Evolutionary conservation across 2,113 vertebrate species (phyloP), one percentile per base, ranked within the genome.

Genomic region (Anhinga rufa): DNA sequence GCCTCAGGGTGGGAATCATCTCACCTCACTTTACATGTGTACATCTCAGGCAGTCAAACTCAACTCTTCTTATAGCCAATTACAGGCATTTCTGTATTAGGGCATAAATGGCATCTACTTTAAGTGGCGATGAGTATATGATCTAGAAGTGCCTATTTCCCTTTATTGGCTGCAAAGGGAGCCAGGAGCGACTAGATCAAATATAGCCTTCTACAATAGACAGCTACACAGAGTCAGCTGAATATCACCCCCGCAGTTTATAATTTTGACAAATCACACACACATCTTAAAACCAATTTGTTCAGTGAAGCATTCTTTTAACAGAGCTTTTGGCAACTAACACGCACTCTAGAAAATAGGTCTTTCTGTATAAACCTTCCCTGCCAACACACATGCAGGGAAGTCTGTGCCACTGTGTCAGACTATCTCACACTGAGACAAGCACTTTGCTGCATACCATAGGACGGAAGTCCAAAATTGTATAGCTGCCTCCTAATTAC

Each of bases 241-340:
- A 88, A 42, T 69, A 77, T 95, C 82, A 88, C 82, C 46, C 66
- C 88, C 70, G 2, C 62, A 60, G 79, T 93, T 95, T 70, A 82
- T 83, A 93, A 92, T 91, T 96, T 88, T 93, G 69, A 93, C 64
- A 89, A 96, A 94, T 91, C 49, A 62, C 49, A 86, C 69, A 75
- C 38, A 58, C 3, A 0, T 76, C 81, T 91, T 85, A 77, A 94
- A 82, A n/a, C 18, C 2, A 66, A 54, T 82, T 94, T 86, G 40
- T 68, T 79, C 86, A 61, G 66, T 34, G 32, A 54, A 90, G 46
- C 34, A 42, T 79, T 69, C 31, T 91, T 87, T 91, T 85, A 93
- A 65, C 64, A 84, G 82, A 87, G 81, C 34, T 44, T 89, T 85
- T 79, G 78, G 70, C 79, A 94, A 60, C 26, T 60, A 62, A 28